Percentiles rank a stretch among this genome's conserved stretches.
phyloP scores from a whole-genome alignment of 2,113 vertebrate genomes.

The Carollia perspicillata region DNA sequence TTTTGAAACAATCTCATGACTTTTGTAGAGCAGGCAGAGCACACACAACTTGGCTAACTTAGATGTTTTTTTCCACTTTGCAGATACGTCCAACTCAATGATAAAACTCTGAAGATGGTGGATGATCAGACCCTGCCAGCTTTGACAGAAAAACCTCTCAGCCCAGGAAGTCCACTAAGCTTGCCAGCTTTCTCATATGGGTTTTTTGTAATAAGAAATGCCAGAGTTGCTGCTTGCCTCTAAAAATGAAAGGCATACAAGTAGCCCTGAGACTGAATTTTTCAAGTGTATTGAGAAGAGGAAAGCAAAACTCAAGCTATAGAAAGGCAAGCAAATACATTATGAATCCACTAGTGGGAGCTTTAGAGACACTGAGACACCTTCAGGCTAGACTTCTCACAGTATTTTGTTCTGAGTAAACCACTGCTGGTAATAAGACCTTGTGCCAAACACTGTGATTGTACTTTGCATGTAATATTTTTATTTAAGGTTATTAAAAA shows the following conservation, averaged over 20 bases:
- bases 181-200: constrained; percentile 90
- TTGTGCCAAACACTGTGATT: background rate
- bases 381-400: background rate
- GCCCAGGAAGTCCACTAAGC: constrained; percentile 76
- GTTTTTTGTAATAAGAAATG: constrained; percentile 90
- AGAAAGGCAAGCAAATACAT: background rate
- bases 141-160: constrained; percentile 80
- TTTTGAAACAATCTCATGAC: background rate
- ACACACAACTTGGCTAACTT: constrained; percentile 26
- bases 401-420: background rate
- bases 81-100: constrained; percentile 89
- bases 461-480: constrained; percentile 18
- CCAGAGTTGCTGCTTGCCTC: constrained; percentile 84
- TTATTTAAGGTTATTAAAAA: constrained; percentile 41
- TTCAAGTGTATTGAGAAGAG: constrained; percentile 12
- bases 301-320: background rate
- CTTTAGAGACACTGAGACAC: background rate
- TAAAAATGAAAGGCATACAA: constrained; percentile 44
- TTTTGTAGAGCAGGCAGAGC: fast-evolving
- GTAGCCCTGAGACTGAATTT: background rate
- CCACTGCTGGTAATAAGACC: background rate
- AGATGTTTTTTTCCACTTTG: background rate
- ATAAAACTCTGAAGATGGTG: constrained; percentile 87
- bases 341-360: background rate
- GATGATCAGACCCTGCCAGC: constrained; percentile 88